Evolutionary conservation across 2,888 invertebrate species (phyloP).

Genomic region (Xanthorhoe designata): DNA sequence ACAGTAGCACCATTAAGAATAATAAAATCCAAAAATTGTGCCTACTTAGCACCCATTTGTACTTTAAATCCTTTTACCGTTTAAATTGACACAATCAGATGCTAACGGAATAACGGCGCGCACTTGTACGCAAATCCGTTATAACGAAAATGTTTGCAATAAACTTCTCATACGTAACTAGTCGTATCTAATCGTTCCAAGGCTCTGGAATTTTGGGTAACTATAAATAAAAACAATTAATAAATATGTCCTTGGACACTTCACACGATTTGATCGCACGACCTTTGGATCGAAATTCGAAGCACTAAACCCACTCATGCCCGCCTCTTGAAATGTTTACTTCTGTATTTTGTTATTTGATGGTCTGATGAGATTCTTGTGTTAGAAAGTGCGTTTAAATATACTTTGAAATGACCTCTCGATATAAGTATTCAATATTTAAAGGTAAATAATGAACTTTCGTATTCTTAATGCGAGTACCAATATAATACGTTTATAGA

Average conservation of each 20-base stretch:
- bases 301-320: no score
- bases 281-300: no score
- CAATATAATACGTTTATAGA: no score
- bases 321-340: no score
- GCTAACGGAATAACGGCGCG: constrained; percentile 20
- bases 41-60: constrained; percentile 1
- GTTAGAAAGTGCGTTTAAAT: constrained; percentile 3
- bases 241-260: no score
- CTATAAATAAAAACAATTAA: no score
- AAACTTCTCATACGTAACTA: constrained; percentile 37
- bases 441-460: no score
- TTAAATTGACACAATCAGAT: constrained; percentile 23
- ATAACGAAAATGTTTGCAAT: constrained; percentile 30
- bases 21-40: constrained; percentile 5
- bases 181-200: no score
- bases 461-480: no score
- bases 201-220: no score
- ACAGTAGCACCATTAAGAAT: neutral
- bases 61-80: constrained; percentile 15
- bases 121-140: constrained; percentile 21
- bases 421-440: no score
- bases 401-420: neutral
- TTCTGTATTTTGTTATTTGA: constrained; percentile 12
- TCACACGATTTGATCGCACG: no score
- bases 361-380: constrained; percentile 8